A percentile compares a stretch with the other conserved stretches of the same genome.
phyloP scores from a whole-genome alignment of 2,797 vertebrate genomes.

The Mus minutoides region DNA sequence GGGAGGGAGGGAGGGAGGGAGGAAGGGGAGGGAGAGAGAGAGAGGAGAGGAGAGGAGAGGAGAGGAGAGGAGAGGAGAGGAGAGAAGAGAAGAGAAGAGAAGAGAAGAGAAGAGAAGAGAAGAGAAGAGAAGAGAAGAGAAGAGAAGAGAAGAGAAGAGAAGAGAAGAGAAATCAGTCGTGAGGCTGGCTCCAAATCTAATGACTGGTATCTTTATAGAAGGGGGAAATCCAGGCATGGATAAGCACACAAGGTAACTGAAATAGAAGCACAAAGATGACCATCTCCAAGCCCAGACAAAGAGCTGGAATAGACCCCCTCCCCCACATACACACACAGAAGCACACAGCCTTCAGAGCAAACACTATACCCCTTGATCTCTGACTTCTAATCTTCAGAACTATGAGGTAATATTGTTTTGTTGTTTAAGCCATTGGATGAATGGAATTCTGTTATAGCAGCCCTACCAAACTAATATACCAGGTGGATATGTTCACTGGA shows the following conservation, averaged over 20 bases:
- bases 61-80: no score
- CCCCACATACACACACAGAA: neutral
- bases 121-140: no score
- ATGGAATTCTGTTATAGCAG: neutral
- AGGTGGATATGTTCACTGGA: neutral
- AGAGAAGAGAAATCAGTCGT: no score
- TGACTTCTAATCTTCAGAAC: constrained; percentile 26
- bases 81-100: no score
- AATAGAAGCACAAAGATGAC: neutral
- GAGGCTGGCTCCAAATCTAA: neutral
- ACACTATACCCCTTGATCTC: neutral
- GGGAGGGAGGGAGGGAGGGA: no score
- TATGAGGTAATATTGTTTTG: neutral
- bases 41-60: no score
- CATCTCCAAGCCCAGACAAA: neutral
- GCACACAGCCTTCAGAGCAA: neutral
- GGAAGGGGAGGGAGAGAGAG: no score
- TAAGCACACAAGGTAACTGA: neutral
- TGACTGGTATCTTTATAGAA: neutral
- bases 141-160: no score
- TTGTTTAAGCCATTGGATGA: neutral
- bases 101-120: no score
- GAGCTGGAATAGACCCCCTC: neutral
- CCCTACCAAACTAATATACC: constrained; percentile 3
- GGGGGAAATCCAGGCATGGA: neutral